Evolutionary conservation across 2,113 vertebrate genomes (phyloP), one percentile per base, ranked within the genome.

Genomic region (Synchiropus splendidus): DNA sequence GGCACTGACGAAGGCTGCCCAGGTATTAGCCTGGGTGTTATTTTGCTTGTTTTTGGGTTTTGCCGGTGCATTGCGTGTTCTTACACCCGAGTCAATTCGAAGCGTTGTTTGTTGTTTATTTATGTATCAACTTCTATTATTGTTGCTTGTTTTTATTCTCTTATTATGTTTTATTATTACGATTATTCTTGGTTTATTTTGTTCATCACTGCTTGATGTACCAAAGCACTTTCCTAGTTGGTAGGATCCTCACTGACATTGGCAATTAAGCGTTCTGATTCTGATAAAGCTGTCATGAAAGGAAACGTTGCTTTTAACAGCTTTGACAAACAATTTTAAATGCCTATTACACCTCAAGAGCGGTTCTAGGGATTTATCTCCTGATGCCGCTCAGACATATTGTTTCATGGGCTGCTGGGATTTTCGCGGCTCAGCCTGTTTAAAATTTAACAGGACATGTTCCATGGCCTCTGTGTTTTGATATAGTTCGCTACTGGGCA

Each of bases 301-400:
- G 45, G 46, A 78, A 74, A 84, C 72, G 70, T 54, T 66, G 74
- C 48, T 68, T 88, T 83, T 87, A 84, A 81, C 69, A 68, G 67
- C 79, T 35, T 61, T 80, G 67, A 62, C 64, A 65, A 72, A 71
- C 55, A 57, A 73, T 74, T 85, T 62, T 76, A 75, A 75, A 62
- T 39, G 49, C 51, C 75, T 62, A 75, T 81, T 75, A 78, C 43
- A 50, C 45, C 40, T 31, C 44, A 16, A 42, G 45, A 50, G 51
- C 42, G 50, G 11, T 9, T 4, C 13, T 36, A 35, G 49, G 76
- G 76, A 78, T 82, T 75, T 77, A 72, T 46, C 31, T 18, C 27
- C 36, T 18, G 40, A 58, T 36, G 32, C 56, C 47, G 27, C 37
- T 33, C 43, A 41, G 74, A 64, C 64, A 51, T 46, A 51, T 69